phyloP scores from a whole-genome alignment of 2,113 vertebrate genomes.

The Pristiophorus japonicus region DNA sequence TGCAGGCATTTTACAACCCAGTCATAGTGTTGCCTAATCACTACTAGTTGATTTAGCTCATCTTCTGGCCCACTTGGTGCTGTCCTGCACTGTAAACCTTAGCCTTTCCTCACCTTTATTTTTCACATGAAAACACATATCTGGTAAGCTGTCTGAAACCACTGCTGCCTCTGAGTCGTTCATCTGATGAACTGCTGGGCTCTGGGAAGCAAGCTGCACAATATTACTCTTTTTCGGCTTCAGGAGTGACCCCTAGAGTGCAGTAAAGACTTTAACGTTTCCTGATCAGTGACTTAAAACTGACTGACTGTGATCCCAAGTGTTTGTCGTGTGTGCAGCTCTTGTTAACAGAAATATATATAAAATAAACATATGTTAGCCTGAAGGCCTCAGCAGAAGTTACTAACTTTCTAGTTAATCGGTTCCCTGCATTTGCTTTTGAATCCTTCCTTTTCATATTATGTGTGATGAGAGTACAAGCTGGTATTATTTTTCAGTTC shows the following conservation, averaged over 20 bases:
- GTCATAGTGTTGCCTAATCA: neutral
- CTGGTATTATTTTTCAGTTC: neutral
- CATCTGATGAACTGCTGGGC: neutral
- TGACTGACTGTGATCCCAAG: neutral
- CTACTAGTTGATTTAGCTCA: neutral
- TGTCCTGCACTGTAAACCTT: neutral
- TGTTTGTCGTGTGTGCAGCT: neutral
- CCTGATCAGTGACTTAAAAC: constrained; percentile 9
- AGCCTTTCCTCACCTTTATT: neutral
- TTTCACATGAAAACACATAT: neutral
- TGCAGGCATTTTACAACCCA: neutral
- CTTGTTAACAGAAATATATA: constrained; percentile 15
- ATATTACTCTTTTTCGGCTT: neutral
- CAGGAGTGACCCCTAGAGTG: neutral
- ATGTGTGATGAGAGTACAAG: neutral
- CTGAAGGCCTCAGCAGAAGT: neutral
- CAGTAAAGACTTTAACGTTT: neutral
- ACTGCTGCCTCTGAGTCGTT: neutral
- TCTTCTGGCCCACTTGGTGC: neutral
- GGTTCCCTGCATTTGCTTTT: neutral
- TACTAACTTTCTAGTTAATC: constrained; percentile 7
- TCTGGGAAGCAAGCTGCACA: neutral
- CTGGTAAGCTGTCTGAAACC: neutral
- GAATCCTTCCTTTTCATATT: neutral
- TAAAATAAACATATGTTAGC: constrained; percentile 17